Conservation (phyloP, 1,140 invertebrate genomes). For the Zaprionus gabonicus region DNA sequence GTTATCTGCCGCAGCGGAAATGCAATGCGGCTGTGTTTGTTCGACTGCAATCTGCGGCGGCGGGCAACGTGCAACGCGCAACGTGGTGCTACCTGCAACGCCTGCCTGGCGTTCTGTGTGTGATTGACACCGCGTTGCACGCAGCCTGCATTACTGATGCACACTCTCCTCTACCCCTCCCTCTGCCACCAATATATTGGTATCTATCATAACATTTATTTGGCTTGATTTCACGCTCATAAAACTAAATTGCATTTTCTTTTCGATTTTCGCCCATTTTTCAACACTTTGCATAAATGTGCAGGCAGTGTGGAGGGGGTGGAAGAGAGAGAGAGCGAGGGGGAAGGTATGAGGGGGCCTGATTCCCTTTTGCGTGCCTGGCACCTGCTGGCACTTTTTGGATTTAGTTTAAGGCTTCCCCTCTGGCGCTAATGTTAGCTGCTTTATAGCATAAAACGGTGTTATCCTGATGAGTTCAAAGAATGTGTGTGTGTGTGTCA, state of each 20-base stretch:
- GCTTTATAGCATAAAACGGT: conserved; percentile 60
- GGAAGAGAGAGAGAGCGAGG: not conserved
- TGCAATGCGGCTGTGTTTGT: conserved; percentile 52
- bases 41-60: conserved; percentile 6
- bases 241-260: conserved; percentile 61
- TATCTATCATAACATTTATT: conserved; percentile 73
- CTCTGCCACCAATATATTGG: conserved; percentile 61
- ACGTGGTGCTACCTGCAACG: not conserved
- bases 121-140: conserved; percentile 75
- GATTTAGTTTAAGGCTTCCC: conserved; percentile 21
- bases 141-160: conserved; percentile 75
- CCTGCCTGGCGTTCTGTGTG: not conserved
- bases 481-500: not conserved
- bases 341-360: not conserved
- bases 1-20: conserved; percentile 75
- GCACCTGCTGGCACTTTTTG: conserved; percentile 49
- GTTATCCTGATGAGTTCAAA: conserved; percentile 38
- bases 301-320: conserved; percentile 12
- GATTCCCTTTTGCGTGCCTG: conserved; percentile 62
- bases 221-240: conserved; percentile 49
- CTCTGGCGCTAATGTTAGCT: conserved; percentile 37
- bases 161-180: not conserved
- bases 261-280: conserved; percentile 61
- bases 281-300: conserved; percentile 60
- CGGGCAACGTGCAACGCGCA: conserved; percentile 13